Conservation (phyloP, 2,888 invertebrate species). For the Brachypalpus laphriformis region DNA sequence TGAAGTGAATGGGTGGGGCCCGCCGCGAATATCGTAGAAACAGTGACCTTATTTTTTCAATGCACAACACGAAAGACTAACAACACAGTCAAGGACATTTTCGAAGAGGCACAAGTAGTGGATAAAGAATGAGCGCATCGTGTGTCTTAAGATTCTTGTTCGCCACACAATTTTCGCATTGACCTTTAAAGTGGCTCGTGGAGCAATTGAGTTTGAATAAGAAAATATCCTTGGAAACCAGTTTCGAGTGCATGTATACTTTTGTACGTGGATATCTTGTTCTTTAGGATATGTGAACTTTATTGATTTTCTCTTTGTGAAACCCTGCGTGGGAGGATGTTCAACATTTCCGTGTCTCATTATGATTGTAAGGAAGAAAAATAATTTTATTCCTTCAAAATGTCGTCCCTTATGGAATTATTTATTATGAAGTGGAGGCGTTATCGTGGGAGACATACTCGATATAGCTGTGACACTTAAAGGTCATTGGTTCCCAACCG, state of each 20-base stretch:
- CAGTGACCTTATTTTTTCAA: slow-evolving; percentile 56
- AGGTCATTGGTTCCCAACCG: neutral
- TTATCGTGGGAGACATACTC: neutral
- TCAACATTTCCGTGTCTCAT: slow-evolving; percentile 4
- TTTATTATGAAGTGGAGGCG: slow-evolving; percentile 12
- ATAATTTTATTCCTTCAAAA: neutral
- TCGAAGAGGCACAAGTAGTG: neutral
- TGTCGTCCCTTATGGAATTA: neutral
- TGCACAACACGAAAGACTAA: neutral
- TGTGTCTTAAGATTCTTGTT: neutral
- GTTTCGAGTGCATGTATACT: neutral
- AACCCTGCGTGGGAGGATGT: slow-evolving; percentile 19
- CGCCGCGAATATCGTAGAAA: slow-evolving; percentile 20
- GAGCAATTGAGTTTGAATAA: slow-evolving; percentile 4
- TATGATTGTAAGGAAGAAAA: neutral
- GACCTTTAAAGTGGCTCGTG: slow-evolving; percentile 45
- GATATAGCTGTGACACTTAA: slow-evolving; percentile 8
- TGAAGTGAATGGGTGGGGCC: neutral
- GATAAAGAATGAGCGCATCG: neutral
- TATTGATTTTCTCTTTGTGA: slow-evolving; percentile 24
- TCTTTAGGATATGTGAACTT: neutral
- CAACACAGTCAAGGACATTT: slow-evolving; percentile 51
- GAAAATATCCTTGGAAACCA: slow-evolving; percentile 11
- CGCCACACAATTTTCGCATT: slow-evolving; percentile 7
- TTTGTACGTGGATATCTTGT: neutral